Percentiles rank a stretch among this genome's conserved stretches.
phyloP scores from a whole-genome alignment of 2,113 vertebrate genomes.

The Dinomys branickii region DNA sequence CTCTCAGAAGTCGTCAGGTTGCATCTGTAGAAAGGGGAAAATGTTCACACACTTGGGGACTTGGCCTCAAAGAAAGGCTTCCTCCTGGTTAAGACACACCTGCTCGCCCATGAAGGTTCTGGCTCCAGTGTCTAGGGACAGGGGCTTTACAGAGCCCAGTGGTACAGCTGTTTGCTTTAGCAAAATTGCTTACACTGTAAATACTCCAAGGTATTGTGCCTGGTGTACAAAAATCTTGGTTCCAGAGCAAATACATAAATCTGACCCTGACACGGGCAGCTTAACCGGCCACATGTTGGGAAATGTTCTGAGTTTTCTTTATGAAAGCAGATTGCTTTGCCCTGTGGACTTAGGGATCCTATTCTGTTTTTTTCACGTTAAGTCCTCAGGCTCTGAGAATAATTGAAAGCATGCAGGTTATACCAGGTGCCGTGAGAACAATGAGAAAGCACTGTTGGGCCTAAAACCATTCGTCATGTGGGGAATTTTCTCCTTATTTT shows the following conservation, averaged over 20 bases:
- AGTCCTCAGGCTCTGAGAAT: slow-evolving; percentile 65
- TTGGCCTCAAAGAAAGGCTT: neutral
- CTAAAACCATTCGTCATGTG: slow-evolving; percentile 63
- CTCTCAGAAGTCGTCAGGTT: slow-evolving; percentile 32
- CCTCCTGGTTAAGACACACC: slow-evolving; percentile 52
- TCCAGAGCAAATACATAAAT: slow-evolving; percentile 75
- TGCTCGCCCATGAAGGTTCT: slow-evolving; percentile 11
- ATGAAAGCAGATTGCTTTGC: slow-evolving; percentile 21
- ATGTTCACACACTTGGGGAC: neutral
- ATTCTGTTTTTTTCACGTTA: slow-evolving; percentile 72
- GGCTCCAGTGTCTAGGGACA: neutral
- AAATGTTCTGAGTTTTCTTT: slow-evolving; percentile 51
- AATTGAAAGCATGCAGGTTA: slow-evolving; percentile 72
- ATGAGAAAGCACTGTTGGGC: neutral
- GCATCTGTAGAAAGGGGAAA: neutral
- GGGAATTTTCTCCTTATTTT: slow-evolving; percentile 57
- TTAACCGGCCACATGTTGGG: slow-evolving; percentile 28
- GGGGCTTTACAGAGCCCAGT: neutral
- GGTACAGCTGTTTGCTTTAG: slow-evolving; percentile 73
- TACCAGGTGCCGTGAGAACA: slow-evolving; percentile 60
- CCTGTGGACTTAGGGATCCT: slow-evolving; percentile 55
- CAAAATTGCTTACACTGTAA: slow-evolving; percentile 70
- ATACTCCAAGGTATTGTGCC: slow-evolving; percentile 46
- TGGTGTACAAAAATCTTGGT: slow-evolving; percentile 67
- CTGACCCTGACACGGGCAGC: neutral